These are phyloP conservation scores for Chirona hameri DNA, from an alignment of 2,888 invertebrate genomes.

Conservation along the genomic window DNA sequence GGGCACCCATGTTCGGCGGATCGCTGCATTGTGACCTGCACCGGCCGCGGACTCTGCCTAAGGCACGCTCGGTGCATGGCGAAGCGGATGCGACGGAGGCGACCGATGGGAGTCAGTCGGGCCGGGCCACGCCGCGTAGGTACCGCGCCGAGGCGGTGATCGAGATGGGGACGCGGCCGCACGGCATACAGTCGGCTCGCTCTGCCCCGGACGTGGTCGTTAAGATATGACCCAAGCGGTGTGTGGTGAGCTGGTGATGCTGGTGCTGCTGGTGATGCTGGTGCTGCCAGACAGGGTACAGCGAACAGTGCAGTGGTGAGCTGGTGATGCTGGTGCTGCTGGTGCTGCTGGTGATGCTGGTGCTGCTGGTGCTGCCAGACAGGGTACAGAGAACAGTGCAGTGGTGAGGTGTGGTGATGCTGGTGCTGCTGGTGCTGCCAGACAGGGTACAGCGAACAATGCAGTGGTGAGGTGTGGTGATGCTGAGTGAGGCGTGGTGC, in stretches of 20 bases:
- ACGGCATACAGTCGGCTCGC: slow-evolving; percentile 76
- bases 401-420: neutral
- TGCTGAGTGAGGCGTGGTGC: too few species aligned
- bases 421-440: too few species aligned
- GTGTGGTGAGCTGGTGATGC: neutral
- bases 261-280: too few species aligned
- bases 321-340: too few species aligned
- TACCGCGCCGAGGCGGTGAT: slow-evolving; percentile 61
- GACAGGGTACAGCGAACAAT: too few species aligned
- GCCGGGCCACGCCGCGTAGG: slow-evolving; percentile 41
- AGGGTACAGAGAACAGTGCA: too few species aligned
- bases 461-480: too few species aligned
- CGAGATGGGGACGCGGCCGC: slow-evolving; percentile 62
- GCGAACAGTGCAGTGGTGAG: neutral
- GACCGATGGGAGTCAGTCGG: neutral
- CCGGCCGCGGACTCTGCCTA: slow-evolving; percentile 14
- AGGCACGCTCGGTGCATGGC: neutral
- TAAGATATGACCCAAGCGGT: slow-evolving; percentile 64
- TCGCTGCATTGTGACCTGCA: neutral
- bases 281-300: too few species aligned
- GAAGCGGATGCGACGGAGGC: neutral
- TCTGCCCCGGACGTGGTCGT: slow-evolving; percentile 88
- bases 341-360: too few species aligned
- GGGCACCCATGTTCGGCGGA: neutral
- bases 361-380: too few species aligned